Percentiles rank a stretch among this genome's conserved stretches.
These are phyloP conservation scores for Capricornis sumatraensis DNA, from an alignment of 2,113 vertebrate species.

Conservation along the genomic window DNA sequence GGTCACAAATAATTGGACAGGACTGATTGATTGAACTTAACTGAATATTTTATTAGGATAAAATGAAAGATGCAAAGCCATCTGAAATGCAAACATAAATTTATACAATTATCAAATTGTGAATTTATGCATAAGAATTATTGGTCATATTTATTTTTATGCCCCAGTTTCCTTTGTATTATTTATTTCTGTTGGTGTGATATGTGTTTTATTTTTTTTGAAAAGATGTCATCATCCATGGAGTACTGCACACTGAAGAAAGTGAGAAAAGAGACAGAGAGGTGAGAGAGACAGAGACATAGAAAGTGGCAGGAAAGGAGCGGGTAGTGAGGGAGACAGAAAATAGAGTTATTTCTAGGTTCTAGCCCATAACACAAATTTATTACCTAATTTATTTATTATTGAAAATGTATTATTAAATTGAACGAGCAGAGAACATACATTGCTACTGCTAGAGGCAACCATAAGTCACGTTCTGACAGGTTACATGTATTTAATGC, in stretches of 20 bases:
- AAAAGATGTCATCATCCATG: background rate
- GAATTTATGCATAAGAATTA: background rate
- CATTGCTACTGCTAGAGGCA: constrained; percentile 60
- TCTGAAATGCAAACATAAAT: background rate
- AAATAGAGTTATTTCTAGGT: constrained; percentile 16
- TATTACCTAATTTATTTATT: constrained; percentile 76
- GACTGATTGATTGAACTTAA: background rate
- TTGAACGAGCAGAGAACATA: constrained; percentile 61
- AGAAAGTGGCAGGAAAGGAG: background rate
- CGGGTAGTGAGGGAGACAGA: accelerated
- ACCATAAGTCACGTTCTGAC: constrained; percentile 70
- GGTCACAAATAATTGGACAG: background rate
- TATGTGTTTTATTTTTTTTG: background rate
- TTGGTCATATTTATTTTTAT: background rate
- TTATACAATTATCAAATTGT: background rate
- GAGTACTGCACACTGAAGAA: background rate
- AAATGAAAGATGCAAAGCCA: background rate
- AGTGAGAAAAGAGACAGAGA: background rate
- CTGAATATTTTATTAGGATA: background rate
- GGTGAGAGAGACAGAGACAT: background rate
- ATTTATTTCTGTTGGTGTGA: background rate
- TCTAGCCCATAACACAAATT: constrained; percentile 47
- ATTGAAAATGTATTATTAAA: constrained; percentile 76
- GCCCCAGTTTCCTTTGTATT: accelerated
- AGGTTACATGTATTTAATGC: constrained; percentile 71